Conservation (phyloP, 2,797 vertebrate genomes). For the Pygocentrus nattereri region DNA sequence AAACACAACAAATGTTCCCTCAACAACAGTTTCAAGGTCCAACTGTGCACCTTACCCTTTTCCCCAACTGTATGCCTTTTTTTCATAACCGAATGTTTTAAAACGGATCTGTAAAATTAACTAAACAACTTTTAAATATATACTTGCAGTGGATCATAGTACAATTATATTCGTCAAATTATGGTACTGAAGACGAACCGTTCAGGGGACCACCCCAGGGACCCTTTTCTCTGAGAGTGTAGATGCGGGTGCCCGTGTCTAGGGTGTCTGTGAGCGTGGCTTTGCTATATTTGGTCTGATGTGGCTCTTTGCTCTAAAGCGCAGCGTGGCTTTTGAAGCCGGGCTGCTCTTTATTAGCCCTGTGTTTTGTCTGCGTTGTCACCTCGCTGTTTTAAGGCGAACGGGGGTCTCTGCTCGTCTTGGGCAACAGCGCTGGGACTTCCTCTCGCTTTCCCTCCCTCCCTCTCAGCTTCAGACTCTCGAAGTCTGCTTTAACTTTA, state of each 20-base stretch:
- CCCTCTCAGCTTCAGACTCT: not conserved
- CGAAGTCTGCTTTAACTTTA: not conserved
- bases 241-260: not conserved
- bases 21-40: too few relatives aligned
- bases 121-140: too few relatives aligned
- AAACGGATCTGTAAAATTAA: too few relatives aligned
- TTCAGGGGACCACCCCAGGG: too few relatives aligned
- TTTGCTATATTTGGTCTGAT: conserved; percentile 66
- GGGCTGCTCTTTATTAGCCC: conserved; percentile 62
- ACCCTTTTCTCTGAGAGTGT: too few relatives aligned
- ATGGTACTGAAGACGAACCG: too few relatives aligned
- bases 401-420: conserved; percentile 60
- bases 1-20: too few relatives aligned
- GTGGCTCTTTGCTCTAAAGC: conserved; percentile 48
- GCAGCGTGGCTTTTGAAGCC: conserved; percentile 55
- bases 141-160: too few relatives aligned
- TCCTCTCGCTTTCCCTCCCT: conserved; percentile 40
- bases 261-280: not conserved
- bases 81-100: too few relatives aligned
- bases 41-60: too few relatives aligned
- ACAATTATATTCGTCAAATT: too few relatives aligned
- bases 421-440: conserved; percentile 48
- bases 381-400: conserved; percentile 67
- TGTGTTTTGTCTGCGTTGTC: conserved; percentile 72
- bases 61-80: too few relatives aligned